These are phyloP conservation scores for Aspidiotus destructor DNA, from an alignment of 2,888 invertebrate genomes.

Conservation along the genomic window DNA sequence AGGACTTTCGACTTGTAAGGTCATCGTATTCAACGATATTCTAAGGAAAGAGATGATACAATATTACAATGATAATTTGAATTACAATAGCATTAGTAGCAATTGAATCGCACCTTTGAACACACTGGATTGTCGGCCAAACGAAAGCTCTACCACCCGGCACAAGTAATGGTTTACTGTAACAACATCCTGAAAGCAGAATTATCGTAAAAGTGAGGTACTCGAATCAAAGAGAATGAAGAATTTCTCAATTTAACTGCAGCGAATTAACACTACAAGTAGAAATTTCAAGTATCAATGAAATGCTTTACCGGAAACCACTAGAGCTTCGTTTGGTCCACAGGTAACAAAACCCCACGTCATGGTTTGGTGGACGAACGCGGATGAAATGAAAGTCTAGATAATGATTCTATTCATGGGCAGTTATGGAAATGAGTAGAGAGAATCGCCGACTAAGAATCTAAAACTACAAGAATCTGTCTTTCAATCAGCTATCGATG, in stretches of 20 bases:
- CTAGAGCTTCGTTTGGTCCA: conserved; percentile 88
- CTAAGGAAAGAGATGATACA: conserved; percentile 45
- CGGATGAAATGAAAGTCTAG: too few species aligned
- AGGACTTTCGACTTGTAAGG: conserved; percentile 87
- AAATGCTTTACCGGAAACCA: conserved; percentile 68
- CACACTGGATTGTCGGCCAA: conserved; percentile 83
- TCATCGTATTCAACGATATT: conserved; percentile 95
- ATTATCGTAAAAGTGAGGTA: conserved; percentile 10
- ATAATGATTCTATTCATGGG: too few species aligned
- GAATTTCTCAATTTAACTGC: neutral
- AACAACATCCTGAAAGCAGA: conserved; percentile 73
- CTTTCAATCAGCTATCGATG: too few species aligned
- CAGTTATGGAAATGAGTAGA: too few species aligned
- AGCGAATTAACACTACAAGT: too few species aligned
- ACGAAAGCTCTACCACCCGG: conserved; percentile 96
- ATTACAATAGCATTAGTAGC: conserved; percentile 28
- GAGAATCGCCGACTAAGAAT: too few species aligned
- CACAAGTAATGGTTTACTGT: conserved; percentile 81
- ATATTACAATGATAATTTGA: neutral
- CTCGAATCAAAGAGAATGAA: neutral
- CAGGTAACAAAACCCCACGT: conserved; percentile 87
- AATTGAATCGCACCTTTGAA: conserved; percentile 53
- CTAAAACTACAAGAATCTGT: too few species aligned
- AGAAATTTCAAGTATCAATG: too few species aligned
- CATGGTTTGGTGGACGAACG: conserved; percentile 44